Conservation (phyloP, 2,888 invertebrate species). For the Tethea ocularis region DNA sequence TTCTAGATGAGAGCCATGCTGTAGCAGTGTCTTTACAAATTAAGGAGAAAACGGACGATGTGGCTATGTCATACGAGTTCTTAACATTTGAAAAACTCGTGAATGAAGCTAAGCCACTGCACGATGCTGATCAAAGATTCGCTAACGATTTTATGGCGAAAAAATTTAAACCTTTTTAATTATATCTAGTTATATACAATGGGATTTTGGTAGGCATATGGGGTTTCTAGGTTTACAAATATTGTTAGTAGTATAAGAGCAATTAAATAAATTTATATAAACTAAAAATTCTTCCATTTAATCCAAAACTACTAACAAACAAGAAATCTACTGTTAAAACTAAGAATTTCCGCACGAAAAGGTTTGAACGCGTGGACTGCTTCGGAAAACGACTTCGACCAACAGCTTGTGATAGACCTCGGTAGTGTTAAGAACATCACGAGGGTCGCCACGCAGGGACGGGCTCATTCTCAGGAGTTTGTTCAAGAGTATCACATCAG, state of each 20-base stretch:
- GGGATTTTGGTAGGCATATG: not conserved
- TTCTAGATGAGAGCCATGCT: constrained; percentile 90
- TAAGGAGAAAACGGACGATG: constrained; percentile 42
- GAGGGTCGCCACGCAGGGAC: constrained; percentile 94
- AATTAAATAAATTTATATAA: constrained; percentile 34
- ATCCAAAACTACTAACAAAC: constrained; percentile 38
- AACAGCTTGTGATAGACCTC: constrained; percentile 95
- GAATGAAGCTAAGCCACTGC: constrained; percentile 69
- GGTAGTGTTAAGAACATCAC: constrained; percentile 94
- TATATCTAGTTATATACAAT: constrained; percentile 9
- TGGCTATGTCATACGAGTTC: constrained; percentile 71
- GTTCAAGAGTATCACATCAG: constrained; percentile 97
- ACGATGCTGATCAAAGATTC: constrained; percentile 80
- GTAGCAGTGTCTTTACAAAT: constrained; percentile 88
- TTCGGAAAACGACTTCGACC: constrained; percentile 94
- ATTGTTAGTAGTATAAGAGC: constrained; percentile 21
- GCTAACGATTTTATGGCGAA: constrained; percentile 84
- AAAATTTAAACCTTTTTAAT: constrained; percentile 61
- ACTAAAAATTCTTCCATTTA: constrained; percentile 11
- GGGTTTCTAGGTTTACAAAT: constrained; percentile 22
- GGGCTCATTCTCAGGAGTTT: constrained; percentile 94
- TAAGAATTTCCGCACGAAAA: constrained; percentile 66
- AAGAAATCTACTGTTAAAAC: constrained; percentile 29
- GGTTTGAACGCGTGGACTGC: constrained; percentile 97
- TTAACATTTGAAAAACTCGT: constrained; percentile 86